Conservation (phyloP, 1,140 invertebrate species). For the Trachymyrmex cornetzi region DNA sequence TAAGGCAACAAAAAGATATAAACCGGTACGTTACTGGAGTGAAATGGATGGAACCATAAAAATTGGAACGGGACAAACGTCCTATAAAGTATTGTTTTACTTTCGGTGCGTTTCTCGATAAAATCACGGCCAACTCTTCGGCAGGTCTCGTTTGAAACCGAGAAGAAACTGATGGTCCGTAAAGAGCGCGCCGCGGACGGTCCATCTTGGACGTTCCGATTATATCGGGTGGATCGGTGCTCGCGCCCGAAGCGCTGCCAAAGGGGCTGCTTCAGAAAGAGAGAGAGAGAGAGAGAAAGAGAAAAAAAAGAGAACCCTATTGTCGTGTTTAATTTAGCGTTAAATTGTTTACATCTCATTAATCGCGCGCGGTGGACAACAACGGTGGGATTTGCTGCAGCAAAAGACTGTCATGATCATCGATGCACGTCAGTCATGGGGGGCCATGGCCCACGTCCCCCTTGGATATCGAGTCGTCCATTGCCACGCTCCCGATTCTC, state of each 20-base stretch:
- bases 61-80: slow-evolving; percentile 16
- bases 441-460: slow-evolving; percentile 68
- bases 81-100: slow-evolving; percentile 56
- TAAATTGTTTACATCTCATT: slow-evolving; percentile 87
- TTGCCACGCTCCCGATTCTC: slow-evolving; percentile 41
- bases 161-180: slow-evolving; percentile 74
- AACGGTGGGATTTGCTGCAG: slow-evolving; percentile 76
- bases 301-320: slow-evolving; percentile 73
- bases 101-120: slow-evolving; percentile 64
- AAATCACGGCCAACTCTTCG: slow-evolving; percentile 58
- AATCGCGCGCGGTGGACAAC: slow-evolving; percentile 81
- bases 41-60: slow-evolving; percentile 29
- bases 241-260: slow-evolving; percentile 47
- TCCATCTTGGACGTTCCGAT: slow-evolving; percentile 57
- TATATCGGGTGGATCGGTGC: slow-evolving; percentile 61
- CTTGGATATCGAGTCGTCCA: not conserved
- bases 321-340: slow-evolving; percentile 87
- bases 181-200: slow-evolving; percentile 59
- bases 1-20: slow-evolving; percentile 16
- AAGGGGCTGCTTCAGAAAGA: slow-evolving; percentile 29
- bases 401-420: slow-evolving; percentile 80
- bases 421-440: slow-evolving; percentile 83
- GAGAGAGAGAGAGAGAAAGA: not conserved
- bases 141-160: slow-evolving; percentile 65
- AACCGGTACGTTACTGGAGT: not conserved